phyloP scores from a whole-genome alignment of 2,888 invertebrate species.

The Volucella bombylans region DNA sequence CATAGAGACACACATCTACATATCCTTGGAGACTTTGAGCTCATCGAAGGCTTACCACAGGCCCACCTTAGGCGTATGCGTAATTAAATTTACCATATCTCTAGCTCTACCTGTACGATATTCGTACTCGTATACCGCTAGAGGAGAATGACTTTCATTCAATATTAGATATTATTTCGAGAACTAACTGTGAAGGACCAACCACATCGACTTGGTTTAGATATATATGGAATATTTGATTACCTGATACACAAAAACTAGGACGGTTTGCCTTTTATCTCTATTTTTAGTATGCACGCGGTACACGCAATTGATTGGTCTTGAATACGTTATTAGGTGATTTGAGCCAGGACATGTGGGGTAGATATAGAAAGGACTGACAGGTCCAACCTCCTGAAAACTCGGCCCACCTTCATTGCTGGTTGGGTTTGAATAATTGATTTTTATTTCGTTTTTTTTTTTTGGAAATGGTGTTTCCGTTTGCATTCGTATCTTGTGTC shows the following conservation, averaged over 20 bases:
- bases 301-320: slow-evolving; percentile 67
- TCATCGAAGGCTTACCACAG: not conserved
- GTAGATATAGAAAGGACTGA: no score
- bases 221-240: slow-evolving; percentile 56
- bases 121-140: no score
- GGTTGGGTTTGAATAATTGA: no score
- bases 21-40: not conserved
- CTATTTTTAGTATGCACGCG: slow-evolving; percentile 49
- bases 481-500: no score
- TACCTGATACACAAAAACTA: slow-evolving; percentile 11
- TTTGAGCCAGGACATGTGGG: slow-evolving; percentile 5
- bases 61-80: slow-evolving; percentile 48
- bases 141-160: slow-evolving; percentile 10
- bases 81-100: slow-evolving; percentile 56
- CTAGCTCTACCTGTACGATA: no score
- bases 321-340: slow-evolving; percentile 66
- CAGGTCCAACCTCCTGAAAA: no score
- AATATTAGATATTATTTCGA: slow-evolving; percentile 16
- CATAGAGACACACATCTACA: not conserved
- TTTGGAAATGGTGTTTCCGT: no score
- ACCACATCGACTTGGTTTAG: not conserved
- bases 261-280: slow-evolving; percentile 23
- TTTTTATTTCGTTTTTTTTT: no score
- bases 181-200: slow-evolving; percentile 36
- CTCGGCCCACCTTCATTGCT: no score